Base-by-base conservation (phyloP, 2,113 vertebrate species). In the Dipodomys spectabilis region DNA sequence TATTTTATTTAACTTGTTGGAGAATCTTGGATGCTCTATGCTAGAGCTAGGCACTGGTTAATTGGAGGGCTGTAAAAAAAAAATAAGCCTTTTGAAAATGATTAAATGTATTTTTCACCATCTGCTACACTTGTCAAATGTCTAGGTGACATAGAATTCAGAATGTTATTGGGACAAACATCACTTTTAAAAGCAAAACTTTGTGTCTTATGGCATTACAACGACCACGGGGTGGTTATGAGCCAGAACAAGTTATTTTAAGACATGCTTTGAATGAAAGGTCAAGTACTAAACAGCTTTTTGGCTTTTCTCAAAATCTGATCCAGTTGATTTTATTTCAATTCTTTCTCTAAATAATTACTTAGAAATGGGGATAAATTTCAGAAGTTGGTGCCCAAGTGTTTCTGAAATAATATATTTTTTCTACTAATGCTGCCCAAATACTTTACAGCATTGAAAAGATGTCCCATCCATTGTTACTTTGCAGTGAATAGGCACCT, bases 201-300 rank as follows among this genome's bases (percentile, higher is more conserved):
- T 15, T 73, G 1, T 72, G 19, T n/a, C 12, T 49, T 44, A 4
- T 57, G 35, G 53, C 15, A 77, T 23, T 39, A 23, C 8, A n/a
- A 20, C n/a, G 13, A 87, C 53, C 10, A 53, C 64, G 20, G 20
- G 22, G 39, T 86, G 25, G 9, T 73, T 65, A 57, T 65, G 19
- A 86, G 86, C 68, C 28, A 92, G 49, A 35, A 80, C 30, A 91
- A 44, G 15, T 68, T 86, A 45, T 19, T 71, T 95, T 91, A 86
- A 39, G 23, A 86, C 27, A 25, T 15, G 86, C 13, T 12, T 91
- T 65, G 64, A 84, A 60, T 49, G 72, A 60, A 9, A 86, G 2
- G 12, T 75, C 18, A 94, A 89, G 81, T 75, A 72, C 11, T n/a
- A 92, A 89, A 45, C 5, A 77, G 27, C 2, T 18, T 44, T 90